Conservation (phyloP, 1,140 invertebrate genomes). For the Aphidius gifuensis region DNA sequence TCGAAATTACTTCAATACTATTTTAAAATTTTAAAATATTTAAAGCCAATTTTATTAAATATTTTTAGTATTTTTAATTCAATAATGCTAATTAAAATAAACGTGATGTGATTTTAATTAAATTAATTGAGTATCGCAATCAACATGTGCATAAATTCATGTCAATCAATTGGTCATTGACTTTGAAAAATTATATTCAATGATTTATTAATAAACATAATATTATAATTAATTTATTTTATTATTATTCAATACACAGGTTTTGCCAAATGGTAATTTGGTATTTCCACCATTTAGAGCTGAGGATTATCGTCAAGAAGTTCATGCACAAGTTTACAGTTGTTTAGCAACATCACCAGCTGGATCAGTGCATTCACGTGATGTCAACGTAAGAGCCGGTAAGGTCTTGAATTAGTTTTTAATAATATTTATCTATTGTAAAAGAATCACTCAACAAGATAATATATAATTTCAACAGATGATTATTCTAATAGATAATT, state of each 20-base stretch:
- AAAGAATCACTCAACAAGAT: no score
- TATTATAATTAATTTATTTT: constrained; percentile 4
- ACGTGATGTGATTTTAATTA: no score
- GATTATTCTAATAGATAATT: no score
- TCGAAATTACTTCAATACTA: no score
- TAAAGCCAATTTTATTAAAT: background rate
- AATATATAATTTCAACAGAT: no score
- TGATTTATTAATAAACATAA: no score
- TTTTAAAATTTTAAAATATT: background rate
- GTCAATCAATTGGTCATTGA: background rate
- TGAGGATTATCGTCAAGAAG: constrained; percentile 87
- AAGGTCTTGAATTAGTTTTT: constrained; percentile 46
- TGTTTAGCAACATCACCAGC: constrained; percentile 86
- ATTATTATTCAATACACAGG: constrained; percentile 53
- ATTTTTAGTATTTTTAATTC: background rate
- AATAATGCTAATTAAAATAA: no score
- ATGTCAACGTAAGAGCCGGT: constrained; percentile 94
- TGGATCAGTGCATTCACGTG: constrained; percentile 85
- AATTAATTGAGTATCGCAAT: no score
- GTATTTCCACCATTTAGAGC: constrained; percentile 91
- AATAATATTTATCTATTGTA: background rate
- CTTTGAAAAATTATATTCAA: background rate
- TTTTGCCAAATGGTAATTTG: constrained; percentile 86
- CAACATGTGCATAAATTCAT: no score
- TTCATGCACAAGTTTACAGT: constrained; percentile 90